Evolutionary conservation across 2,797 vertebrate species (phyloP).

Genomic region (Picus viridis): DNA sequence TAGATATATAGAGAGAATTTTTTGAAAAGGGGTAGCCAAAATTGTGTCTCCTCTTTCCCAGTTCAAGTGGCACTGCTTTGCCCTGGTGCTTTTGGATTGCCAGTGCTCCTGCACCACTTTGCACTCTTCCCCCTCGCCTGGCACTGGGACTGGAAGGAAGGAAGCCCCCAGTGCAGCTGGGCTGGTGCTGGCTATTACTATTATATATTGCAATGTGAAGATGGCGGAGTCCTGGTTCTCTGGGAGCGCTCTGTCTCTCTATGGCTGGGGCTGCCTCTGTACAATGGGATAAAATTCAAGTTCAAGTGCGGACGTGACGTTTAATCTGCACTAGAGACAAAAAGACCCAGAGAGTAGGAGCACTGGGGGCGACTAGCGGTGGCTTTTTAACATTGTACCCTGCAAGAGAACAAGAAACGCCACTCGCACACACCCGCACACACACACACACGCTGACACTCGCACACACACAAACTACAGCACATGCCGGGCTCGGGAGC

Average conservation of each 20-base stretch:
- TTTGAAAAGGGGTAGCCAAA: slow-evolving; percentile 76
- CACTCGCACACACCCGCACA: slow-evolving; percentile 63
- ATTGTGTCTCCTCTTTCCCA: slow-evolving; percentile 81
- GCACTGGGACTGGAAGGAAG: slow-evolving; percentile 82
- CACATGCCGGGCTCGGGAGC: slow-evolving; percentile 59
- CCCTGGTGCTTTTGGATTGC: slow-evolving; percentile 83
- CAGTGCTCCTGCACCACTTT: slow-evolving; percentile 85
- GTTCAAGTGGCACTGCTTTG: slow-evolving; percentile 85
- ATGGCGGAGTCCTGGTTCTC: slow-evolving; percentile 91
- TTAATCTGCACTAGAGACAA: slow-evolving; percentile 97
- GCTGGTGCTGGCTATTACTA: slow-evolving; percentile 82
- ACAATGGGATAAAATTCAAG: slow-evolving; percentile 99
- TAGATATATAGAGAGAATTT: slow-evolving; percentile 61
- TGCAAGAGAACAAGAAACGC: slow-evolving; percentile 81
- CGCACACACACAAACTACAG: slow-evolving; percentile 51
- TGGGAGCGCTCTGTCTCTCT: slow-evolving; percentile 90
- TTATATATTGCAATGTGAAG: slow-evolving; percentile 88
- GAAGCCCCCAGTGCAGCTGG: slow-evolving; percentile 84
- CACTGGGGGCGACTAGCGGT: slow-evolving; percentile 99
- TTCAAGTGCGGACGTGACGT: slow-evolving; percentile 99
- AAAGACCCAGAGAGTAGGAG: slow-evolving; percentile 93
- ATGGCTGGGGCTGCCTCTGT: slow-evolving; percentile 95
- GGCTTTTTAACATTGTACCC: slow-evolving; percentile 93
- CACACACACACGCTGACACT: slow-evolving; percentile 4
- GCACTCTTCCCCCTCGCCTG: slow-evolving; percentile 84